Base-by-base conservation (phyloP, 1,140 invertebrate genomes). In the Hesperophylax magnus region DNA sequence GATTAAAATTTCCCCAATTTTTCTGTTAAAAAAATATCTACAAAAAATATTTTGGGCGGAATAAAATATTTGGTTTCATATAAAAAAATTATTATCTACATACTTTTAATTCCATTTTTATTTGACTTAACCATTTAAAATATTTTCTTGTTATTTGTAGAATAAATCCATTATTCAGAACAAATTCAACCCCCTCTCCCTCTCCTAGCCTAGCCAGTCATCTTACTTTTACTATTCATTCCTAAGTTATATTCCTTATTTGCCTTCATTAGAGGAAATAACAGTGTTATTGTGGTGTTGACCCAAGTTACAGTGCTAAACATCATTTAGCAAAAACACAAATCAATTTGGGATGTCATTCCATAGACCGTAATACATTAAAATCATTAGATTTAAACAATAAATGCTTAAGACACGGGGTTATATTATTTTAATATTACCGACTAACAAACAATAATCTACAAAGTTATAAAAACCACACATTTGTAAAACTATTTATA, bases 141-240 rank as follows among this genome's bases (percentile, higher is more conserved):
- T 5, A 18, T 20, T 58, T 18, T 20, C 4, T 39, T 52, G 8
- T 18, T 53, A 47, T 24, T 47, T 47, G 34, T 3, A 71, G 39
- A 18, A 71, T 20, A 20, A 71, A 71, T 39, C n/a, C n/a, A 52
- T 27, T 67, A 67, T 31, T 15, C 63, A 47, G 39, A 47, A 47
- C 39, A 58, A 11, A 58, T 11, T 18, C 56, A n/a, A 22, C 24
- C 24, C 15, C 31, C 24, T 11, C 20, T 31, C 18, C 60, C 17
- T 2, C 17, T 69, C 67, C 67, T 71, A 71, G 39, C 67, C 67
- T 71, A 71, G 67, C 67, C 67, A 71, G 67, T 71, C 65, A 52
- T 39, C 34, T 69, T 69, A 69, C 17, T n/a, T 69, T 63, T 69
- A 52, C 34, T 69, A 69, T 69, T 65, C 31, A 52, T 6, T n/a